Percentiles rank a stretch among this genome's conserved stretches.
These are phyloP conservation scores for Lasius platythorax DNA, from an alignment of 2,888 invertebrate species.

Conservation along the genomic window DNA sequence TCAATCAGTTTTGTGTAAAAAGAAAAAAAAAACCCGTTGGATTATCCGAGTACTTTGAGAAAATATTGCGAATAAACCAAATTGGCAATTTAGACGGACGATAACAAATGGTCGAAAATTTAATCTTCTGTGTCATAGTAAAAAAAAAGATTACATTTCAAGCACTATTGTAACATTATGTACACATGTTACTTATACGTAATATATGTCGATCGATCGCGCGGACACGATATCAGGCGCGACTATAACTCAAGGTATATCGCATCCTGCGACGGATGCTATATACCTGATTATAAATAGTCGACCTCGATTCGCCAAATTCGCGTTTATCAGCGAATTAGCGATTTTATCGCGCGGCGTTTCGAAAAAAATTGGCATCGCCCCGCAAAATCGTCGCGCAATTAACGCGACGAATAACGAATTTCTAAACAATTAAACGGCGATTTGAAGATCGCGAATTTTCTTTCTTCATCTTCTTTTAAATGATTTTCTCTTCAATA, in stretches of 20 bases:
- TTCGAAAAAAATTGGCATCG: not conserved
- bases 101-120: not conserved
- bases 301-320: constrained; percentile 61
- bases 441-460: not conserved
- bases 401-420: not conserved
- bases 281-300: constrained; percentile 50
- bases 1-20: constrained; percentile 8
- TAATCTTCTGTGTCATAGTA: not conserved
- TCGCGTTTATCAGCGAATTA: constrained; percentile 61
- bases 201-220: constrained; percentile 36
- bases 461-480: too few species aligned
- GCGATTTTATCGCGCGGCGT: constrained; percentile 61
- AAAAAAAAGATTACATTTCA: not conserved
- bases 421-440: not conserved
- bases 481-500: not conserved
- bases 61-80: constrained; percentile 18
- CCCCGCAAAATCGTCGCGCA: not conserved
- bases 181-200: not conserved
- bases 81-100: not conserved
- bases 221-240: constrained; percentile 21
- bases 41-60: constrained; percentile 27
- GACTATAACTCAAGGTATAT: constrained; percentile 28
- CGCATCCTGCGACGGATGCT: constrained; percentile 22
- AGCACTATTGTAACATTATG: not conserved
- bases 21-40: not conserved